These are phyloP conservation scores for Molossus molossus DNA, from an alignment of 2,797 vertebrate species.

Conservation along the genomic window DNA sequence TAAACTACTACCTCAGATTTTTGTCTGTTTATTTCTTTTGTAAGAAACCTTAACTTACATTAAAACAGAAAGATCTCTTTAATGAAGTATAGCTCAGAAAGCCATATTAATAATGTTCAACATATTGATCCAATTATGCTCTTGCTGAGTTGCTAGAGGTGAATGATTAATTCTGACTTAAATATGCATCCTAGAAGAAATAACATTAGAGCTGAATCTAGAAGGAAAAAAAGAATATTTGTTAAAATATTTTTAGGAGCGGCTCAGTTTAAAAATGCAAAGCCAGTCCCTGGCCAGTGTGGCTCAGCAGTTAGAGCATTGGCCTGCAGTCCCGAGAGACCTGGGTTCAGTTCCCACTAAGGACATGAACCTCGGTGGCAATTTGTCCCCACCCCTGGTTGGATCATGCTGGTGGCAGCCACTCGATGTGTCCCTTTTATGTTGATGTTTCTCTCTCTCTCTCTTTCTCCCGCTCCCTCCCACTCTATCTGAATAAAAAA, in stretches of 20 bases:
- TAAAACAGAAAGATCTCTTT: not conserved
- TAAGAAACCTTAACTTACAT: slow-evolving; percentile 25
- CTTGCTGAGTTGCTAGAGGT: not conserved
- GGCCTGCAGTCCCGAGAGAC: too few species aligned
- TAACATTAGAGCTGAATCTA: not conserved
- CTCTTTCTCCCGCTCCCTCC: too few species aligned
- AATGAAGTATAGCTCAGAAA: slow-evolving; percentile 40
- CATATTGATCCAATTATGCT: not conserved
- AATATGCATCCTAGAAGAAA: slow-evolving; percentile 4
- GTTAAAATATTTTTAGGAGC: slow-evolving; percentile 53
- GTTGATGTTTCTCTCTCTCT: too few species aligned
- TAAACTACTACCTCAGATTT: slow-evolving; percentile 27
- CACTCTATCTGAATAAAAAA: too few species aligned
- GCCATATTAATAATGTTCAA: slow-evolving; percentile 10
- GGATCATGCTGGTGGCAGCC: too few species aligned
- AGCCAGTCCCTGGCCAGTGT: not conserved
- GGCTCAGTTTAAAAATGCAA: not conserved
- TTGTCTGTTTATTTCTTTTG: slow-evolving; percentile 47
- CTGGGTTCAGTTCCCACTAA: too few species aligned
- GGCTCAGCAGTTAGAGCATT: too few species aligned
- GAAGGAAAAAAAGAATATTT: slow-evolving; percentile 9
- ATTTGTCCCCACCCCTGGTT: too few species aligned
- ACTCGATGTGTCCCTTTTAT: too few species aligned
- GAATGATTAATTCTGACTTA: slow-evolving; percentile 21
- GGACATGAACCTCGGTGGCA: too few species aligned